Evolutionary conservation across 2,113 vertebrate species (phyloP).

Genomic region (Brachionichthys hirsutus): DNA sequence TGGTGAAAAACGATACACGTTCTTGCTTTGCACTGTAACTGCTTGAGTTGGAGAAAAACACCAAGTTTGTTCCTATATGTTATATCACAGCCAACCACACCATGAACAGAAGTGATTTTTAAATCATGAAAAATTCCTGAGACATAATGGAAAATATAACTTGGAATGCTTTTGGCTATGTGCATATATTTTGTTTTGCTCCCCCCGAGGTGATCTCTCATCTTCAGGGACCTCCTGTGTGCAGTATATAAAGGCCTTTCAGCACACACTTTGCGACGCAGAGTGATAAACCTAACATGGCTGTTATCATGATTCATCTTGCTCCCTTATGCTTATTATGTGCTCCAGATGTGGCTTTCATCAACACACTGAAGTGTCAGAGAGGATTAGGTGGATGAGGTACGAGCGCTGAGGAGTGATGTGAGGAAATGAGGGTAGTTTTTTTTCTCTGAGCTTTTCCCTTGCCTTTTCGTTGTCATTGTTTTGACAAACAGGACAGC

Average conservation of each 20-base stretch:
- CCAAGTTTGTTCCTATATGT: too few relatives aligned
- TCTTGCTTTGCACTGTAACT: too few relatives aligned
- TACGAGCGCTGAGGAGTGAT: constrained; percentile 16
- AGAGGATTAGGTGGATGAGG: constrained; percentile 21
- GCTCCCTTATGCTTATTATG: constrained; percentile 35
- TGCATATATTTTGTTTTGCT: constrained; percentile 10
- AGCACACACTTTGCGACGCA: constrained; percentile 48
- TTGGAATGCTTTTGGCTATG: constrained; percentile 1
- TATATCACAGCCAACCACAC: too few relatives aligned
- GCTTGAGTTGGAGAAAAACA: too few relatives aligned
- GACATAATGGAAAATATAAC: not conserved
- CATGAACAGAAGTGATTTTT: too few relatives aligned
- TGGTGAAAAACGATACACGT: too few relatives aligned
- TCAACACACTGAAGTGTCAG: constrained; percentile 39
- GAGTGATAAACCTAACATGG: constrained; percentile 40
- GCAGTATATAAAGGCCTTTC: constrained; percentile 42
- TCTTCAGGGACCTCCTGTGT: constrained; percentile 7
- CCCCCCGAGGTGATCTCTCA: constrained; percentile 6
- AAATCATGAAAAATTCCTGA: too few relatives aligned
- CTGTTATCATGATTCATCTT: constrained; percentile 34
- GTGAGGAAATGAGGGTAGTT: constrained; percentile 16
- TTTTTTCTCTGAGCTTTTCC: constrained; percentile 21
- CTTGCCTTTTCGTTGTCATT: constrained; percentile 6
- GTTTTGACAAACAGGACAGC: constrained; percentile 28
- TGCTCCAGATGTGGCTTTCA: constrained; percentile 68